phyloP scores from a whole-genome alignment of 2,113 vertebrate species.

The Pterophyllum scalare region DNA sequence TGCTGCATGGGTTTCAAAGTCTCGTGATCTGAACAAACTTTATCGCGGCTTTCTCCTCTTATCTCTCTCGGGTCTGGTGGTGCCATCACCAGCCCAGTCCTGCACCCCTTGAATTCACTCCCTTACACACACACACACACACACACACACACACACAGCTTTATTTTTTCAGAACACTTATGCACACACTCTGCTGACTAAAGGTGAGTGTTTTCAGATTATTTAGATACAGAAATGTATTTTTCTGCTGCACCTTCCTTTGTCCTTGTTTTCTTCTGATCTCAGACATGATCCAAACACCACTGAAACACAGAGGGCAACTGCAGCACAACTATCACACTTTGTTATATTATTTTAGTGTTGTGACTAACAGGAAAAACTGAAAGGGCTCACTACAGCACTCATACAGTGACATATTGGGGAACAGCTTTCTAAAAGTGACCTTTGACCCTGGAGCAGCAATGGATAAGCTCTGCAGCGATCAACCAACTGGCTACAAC shows the following conservation, averaged over 20 bases:
- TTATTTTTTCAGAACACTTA: neutral
- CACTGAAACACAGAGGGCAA: neutral
- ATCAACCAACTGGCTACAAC: slow-evolving; percentile 78
- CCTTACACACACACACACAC: neutral
- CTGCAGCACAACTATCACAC: neutral
- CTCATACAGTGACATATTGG: slow-evolving; percentile 79
- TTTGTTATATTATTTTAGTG: neutral
- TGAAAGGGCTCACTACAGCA: neutral
- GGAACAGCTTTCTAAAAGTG: slow-evolving; percentile 77
- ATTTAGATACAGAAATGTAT: neutral
- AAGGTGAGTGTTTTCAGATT: neutral
- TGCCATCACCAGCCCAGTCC: slow-evolving; percentile 33
- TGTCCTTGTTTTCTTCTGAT: neutral
- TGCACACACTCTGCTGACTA: neutral
- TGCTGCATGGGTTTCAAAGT: slow-evolving; percentile 17
- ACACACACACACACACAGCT: no score
- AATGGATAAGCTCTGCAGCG: slow-evolving; percentile 87
- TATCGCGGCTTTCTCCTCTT: slow-evolving; percentile 51
- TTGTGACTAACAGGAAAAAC: neutral
- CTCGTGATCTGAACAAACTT: slow-evolving; percentile 50
- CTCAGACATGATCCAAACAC: neutral
- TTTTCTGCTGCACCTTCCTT: neutral
- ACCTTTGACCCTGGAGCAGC: slow-evolving; percentile 84
- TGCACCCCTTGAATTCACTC: no score
- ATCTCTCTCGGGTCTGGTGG: slow-evolving; percentile 56